These are phyloP conservation scores for Callionymus lyra DNA, from an alignment of 2,113 vertebrate species.

Conservation along the genomic window DNA sequence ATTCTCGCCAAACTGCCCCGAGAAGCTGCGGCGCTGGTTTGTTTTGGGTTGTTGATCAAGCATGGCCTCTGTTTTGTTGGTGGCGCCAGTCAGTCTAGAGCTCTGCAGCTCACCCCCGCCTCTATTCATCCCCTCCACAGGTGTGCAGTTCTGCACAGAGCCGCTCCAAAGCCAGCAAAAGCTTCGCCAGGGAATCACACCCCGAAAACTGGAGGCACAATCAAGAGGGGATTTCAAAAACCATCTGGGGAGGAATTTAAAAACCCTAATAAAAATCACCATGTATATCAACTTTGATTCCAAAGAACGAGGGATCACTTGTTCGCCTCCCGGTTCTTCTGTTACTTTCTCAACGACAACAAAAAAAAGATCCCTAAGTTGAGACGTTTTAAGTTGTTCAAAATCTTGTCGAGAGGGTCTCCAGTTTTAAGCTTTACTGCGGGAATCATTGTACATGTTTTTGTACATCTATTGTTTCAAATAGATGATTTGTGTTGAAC, in stretches of 20 bases:
- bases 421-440: conserved; percentile 86
- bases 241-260: conserved; percentile 60
- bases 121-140: conserved; percentile 96
- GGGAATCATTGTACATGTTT: conserved; percentile 83
- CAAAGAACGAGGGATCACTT: conserved; percentile 25
- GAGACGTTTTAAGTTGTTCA: conserved; percentile 30
- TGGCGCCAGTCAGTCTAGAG: conserved; percentile 94
- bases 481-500: conserved; percentile 92
- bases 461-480: conserved; percentile 96
- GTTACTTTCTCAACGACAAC: conserved; percentile 6
- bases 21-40: conserved; percentile 74
- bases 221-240: conserved; percentile 68
- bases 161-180: conserved; percentile 77
- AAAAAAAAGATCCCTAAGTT: conserved; percentile 23
- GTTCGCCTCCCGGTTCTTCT: conserved; percentile 16
- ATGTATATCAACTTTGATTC: conserved; percentile 46
- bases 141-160: conserved; percentile 80
- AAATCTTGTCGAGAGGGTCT: conserved; percentile 60
- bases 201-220: conserved; percentile 71
- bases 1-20: conserved; percentile 49
- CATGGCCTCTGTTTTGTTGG: conserved; percentile 86
- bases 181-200: conserved; percentile 70
- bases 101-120: conserved; percentile 77
- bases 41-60: conserved; percentile 98
- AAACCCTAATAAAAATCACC: conserved; percentile 68